These are phyloP conservation scores for Heliconius hermathena DNA, from an alignment of 1,140 invertebrate species.

Conservation along the genomic window DNA sequence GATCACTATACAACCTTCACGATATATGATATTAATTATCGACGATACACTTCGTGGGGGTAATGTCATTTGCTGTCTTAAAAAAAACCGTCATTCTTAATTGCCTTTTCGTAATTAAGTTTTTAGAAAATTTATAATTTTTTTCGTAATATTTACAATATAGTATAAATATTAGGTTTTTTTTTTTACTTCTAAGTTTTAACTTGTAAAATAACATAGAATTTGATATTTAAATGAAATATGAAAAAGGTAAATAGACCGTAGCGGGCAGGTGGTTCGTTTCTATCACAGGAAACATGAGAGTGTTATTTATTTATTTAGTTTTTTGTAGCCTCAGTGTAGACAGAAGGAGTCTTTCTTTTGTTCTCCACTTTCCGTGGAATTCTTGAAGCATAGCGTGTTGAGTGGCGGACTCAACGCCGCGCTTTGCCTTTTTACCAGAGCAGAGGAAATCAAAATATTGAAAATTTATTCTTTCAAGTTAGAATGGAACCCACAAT, in stretches of 20 bases:
- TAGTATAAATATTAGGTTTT: fast-evolving
- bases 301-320: neutral
- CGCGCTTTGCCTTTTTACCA: too few species aligned
- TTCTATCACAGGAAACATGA: neutral
- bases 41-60: neutral
- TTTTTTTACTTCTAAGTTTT: too few species aligned
- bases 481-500: too few species aligned
- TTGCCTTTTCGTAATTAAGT: too few species aligned
- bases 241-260: too few species aligned
- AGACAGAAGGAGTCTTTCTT: too few species aligned
- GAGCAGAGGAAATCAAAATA: neutral
- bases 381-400: too few species aligned
- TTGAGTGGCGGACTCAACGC: too few species aligned
- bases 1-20: constrained; percentile 3
- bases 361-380: too few species aligned
- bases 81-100: neutral
- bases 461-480: neutral
- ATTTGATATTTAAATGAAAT: neutral
- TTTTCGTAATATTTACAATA: too few species aligned
- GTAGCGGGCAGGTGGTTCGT: neutral
- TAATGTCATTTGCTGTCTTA: neutral
- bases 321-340: too few species aligned
- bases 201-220: neutral
- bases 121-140: too few species aligned
- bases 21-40: neutral